Evolutionary conservation across 2,888 invertebrate species (phyloP).

Genomic region (Polyommatus icarus): DNA sequence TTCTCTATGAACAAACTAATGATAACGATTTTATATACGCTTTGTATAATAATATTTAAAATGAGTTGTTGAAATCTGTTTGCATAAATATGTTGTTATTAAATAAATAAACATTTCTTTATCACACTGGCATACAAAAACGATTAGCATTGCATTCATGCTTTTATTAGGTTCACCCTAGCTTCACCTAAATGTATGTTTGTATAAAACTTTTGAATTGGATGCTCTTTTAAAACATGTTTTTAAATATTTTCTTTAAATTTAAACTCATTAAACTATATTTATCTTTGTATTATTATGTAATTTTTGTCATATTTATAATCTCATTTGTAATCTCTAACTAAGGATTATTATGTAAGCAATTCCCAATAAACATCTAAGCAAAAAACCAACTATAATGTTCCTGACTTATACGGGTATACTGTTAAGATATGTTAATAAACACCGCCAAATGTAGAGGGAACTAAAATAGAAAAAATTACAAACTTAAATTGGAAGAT

Average conservation of each 20-base stretch:
- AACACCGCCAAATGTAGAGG: not conserved
- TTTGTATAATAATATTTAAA: too few relatives aligned
- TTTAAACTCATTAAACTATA: not conserved
- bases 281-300: not conserved
- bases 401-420: conserved; percentile 21
- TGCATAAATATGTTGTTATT: too few relatives aligned
- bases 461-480: not conserved
- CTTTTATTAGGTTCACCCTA: too few relatives aligned
- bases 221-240: not conserved
- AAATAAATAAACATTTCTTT: too few relatives aligned
- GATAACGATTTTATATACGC: too few relatives aligned
- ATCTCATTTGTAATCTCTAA: conserved; percentile 24
- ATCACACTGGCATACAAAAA: too few relatives aligned
- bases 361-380: not conserved
- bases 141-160: too few relatives aligned
- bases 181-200: too few relatives aligned
- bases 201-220: not conserved
- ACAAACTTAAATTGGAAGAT: not conserved
- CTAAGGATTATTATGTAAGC: conserved; percentile 6
- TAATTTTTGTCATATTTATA: not conserved
- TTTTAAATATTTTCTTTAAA: not conserved
- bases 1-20: too few relatives aligned
- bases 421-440: conserved; percentile 3
- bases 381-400: not conserved
- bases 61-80: too few relatives aligned